Evolutionary conservation across 2,797 vertebrate species (phyloP), one percentile per base, ranked within the genome.

Genomic region (Glyptemys insculpta): DNA sequence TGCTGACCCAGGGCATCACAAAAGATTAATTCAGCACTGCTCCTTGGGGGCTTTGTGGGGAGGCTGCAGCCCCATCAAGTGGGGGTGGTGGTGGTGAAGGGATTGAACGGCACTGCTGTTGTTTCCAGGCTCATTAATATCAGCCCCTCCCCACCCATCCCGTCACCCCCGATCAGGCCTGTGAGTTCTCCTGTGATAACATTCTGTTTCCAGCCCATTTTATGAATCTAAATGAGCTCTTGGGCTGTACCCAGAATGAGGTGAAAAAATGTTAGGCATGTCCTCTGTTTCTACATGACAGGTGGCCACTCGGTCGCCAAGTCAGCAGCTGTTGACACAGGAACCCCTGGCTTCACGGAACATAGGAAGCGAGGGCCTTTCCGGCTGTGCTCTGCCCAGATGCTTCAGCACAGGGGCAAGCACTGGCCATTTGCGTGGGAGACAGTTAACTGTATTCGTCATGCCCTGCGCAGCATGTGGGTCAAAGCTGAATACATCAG

Each of bases 311-410:
- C 76, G 86, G 5, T 76, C 19, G 0, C 79, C 41, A 80, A 86
- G 79, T 34, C 87, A 72, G 79, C 95, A 95, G 91, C 95, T 92
- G 94, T 80, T 83, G 80, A 6, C 93, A 72, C 80, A 74, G 91
- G 93, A 95, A 95, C 82, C 16, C 0, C 89, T 83, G 89, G 57
- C 86, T 91, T 53, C 1, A 21, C 68, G 79, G 44, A 85, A 1
- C 34, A 7, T 80, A 68, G 97, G 96, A 97, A 76, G 81, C 5
- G 31, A 80, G 87, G 50, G 72, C 82, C 88, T 82, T 85, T 4
- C 88, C 85, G 93, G 94, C 82, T 65, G 29, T 37, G 68, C 62
- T 83, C 83, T 80, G 78, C 89, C 94, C 93, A 93, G 79, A 11
- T 88, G 93, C 84, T 90, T 65, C 91, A 89, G 21, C 25, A 0